Evolutionary conservation across 2,888 invertebrate species (phyloP).

Genomic region (Flexamia atlantica): DNA sequence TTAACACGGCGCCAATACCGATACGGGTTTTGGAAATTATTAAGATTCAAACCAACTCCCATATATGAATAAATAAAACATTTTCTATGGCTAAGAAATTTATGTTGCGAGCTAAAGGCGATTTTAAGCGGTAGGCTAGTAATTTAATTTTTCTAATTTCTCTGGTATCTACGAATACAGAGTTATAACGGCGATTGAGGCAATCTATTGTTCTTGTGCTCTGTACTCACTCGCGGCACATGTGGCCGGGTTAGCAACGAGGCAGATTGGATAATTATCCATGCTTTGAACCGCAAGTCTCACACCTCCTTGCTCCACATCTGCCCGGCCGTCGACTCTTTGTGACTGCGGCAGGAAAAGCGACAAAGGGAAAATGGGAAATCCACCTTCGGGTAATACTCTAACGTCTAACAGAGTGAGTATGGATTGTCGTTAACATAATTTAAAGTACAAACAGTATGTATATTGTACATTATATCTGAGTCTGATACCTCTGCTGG

Average conservation of each 20-base stretch:
- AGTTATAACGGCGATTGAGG: too few relatives aligned
- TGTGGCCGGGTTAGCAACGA: slow-evolving; percentile 13
- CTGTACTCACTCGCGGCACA: neutral
- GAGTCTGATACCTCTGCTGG: too few relatives aligned
- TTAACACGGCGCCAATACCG: too few relatives aligned
- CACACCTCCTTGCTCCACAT: neutral
- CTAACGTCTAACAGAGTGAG: too few relatives aligned
- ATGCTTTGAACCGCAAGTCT: slow-evolving; percentile 47
- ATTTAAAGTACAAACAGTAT: too few relatives aligned
- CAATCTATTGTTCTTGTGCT: slow-evolving; percentile 45
- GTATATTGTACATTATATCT: too few relatives aligned
- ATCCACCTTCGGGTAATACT: too few relatives aligned
- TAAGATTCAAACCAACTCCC: too few relatives aligned
- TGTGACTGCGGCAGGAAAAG: neutral
- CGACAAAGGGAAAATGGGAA: neutral
- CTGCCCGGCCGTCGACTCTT: slow-evolving; percentile 23
- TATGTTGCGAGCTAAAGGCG: neutral
- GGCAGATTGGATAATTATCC: slow-evolving; percentile 51
- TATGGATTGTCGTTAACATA: too few relatives aligned
- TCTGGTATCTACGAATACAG: too few relatives aligned
- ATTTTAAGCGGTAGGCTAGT: neutral
- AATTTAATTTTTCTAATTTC: neutral
- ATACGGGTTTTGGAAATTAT: too few relatives aligned
- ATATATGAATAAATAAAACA: too few relatives aligned
- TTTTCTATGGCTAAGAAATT: neutral